These are phyloP conservation scores for Drosophila macrospina DNA, from an alignment of 2,888 invertebrate species.

Conservation along the genomic window DNA sequence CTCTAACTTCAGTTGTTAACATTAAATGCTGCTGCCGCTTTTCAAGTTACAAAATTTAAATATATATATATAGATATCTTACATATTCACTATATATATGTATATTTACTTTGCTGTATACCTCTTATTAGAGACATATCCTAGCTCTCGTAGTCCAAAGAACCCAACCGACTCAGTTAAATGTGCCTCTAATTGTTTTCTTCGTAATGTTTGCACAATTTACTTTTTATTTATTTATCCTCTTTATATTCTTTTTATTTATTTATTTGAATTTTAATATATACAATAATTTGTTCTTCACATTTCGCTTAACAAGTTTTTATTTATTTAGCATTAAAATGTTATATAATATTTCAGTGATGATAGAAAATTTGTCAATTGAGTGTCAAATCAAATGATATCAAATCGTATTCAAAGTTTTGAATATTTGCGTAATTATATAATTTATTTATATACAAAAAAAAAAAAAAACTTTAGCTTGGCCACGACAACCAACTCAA, in stretches of 20 bases:
- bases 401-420: slow-evolving; percentile 84
- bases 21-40: slow-evolving; percentile 68
- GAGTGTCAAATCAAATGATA: slow-evolving; percentile 43
- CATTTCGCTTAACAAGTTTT: slow-evolving; percentile 59
- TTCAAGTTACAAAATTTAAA: slow-evolving; percentile 35
- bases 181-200: slow-evolving; percentile 54
- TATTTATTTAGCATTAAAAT: slow-evolving; percentile 54
- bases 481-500: slow-evolving; percentile 48
- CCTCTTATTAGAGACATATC: slow-evolving; percentile 41
- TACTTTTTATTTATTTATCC: slow-evolving; percentile 41
- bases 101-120: slow-evolving; percentile 8
- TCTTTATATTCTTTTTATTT: background rate
- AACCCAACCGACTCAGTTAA: slow-evolving; percentile 43
- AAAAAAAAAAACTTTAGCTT: slow-evolving; percentile 43
- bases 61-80: slow-evolving; percentile 9
- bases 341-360: slow-evolving; percentile 64
- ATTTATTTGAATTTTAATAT: slow-evolving; percentile 33
- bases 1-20: slow-evolving; percentile 73
- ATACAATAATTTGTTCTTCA: slow-evolving; percentile 28
- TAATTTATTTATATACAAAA: slow-evolving; percentile 43
- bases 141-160: slow-evolving; percentile 46
- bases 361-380: slow-evolving; percentile 56
- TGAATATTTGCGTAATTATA: slow-evolving; percentile 62
- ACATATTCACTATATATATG: slow-evolving; percentile 10
- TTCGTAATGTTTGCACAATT: slow-evolving; percentile 56